These are phyloP conservation scores for Eristalinus sepulchralis DNA, from an alignment of 2,888 invertebrate species.

Conservation along the genomic window DNA sequence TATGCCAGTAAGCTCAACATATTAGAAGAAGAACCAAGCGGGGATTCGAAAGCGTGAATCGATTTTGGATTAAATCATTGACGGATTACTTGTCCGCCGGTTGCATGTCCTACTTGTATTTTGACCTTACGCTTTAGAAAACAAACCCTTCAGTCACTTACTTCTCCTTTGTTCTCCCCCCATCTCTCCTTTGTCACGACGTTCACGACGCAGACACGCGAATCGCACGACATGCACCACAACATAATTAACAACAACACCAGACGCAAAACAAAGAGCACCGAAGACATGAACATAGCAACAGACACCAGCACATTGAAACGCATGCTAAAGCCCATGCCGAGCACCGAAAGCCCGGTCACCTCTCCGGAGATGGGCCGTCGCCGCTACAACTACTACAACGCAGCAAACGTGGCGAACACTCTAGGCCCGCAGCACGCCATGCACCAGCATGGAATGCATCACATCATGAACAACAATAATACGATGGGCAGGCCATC, in stretches of 20 bases:
- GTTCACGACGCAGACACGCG: slow-evolving; percentile 81
- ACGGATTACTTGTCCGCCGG: slow-evolving; percentile 39
- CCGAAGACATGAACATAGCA: slow-evolving; percentile 91
- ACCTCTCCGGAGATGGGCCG: slow-evolving; percentile 95
- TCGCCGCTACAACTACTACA: slow-evolving; percentile 87
- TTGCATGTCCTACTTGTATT: slow-evolving; percentile 47
- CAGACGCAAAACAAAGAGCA: slow-evolving; percentile 92
- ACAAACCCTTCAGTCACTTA: slow-evolving; percentile 45
- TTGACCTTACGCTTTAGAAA: slow-evolving; percentile 53
- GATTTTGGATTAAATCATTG: slow-evolving; percentile 58
- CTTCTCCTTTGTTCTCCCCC: slow-evolving; percentile 12
- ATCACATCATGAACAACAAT: slow-evolving; percentile 84
- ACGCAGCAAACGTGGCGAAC: slow-evolving; percentile 80
- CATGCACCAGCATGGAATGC: slow-evolving; percentile 82
- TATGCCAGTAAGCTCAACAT: background rate
- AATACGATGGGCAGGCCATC: slow-evolving; percentile 82
- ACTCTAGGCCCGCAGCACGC: slow-evolving; percentile 83
- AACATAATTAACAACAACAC: slow-evolving; percentile 89
- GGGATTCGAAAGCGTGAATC: slow-evolving; percentile 32
- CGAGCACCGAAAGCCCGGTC: slow-evolving; percentile 93
- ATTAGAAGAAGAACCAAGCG: background rate
- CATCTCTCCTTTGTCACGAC: background rate
- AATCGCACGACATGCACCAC: slow-evolving; percentile 87
- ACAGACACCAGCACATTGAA: slow-evolving; percentile 88
- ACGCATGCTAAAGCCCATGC: slow-evolving; percentile 96